Conservation (phyloP, 2,797 vertebrate genomes). For the Chiroxiphia lanceolata region DNA sequence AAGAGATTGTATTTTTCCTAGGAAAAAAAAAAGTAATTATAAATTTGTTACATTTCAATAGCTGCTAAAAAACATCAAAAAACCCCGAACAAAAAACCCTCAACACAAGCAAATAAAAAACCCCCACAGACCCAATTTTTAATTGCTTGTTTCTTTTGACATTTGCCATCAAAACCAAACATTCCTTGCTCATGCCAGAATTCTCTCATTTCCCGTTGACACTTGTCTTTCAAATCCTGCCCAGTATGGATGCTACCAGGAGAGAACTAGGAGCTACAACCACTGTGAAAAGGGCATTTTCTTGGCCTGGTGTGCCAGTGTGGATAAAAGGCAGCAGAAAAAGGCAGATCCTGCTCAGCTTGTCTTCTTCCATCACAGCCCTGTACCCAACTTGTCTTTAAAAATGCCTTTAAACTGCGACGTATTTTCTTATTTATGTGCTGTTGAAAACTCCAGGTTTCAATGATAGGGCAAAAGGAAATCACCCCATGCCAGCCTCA, state of each 20-base stretch:
- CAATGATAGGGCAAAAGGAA: background rate
- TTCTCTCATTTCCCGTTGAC: background rate
- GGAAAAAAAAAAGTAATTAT: background rate
- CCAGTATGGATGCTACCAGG: background rate
- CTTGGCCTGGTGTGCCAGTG: background rate
- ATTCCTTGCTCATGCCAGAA: background rate
- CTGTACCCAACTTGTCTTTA: background rate
- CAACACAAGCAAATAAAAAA: background rate
- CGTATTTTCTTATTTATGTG: background rate
- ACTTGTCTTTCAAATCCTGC: background rate
- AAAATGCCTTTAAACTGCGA: background rate
- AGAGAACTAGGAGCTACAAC: background rate
- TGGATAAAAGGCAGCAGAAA: background rate
- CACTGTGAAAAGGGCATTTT: background rate
- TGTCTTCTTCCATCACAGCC: background rate
- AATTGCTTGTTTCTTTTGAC: background rate
- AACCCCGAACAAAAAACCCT: fast-evolving
- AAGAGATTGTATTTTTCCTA: background rate
- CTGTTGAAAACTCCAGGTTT: background rate
- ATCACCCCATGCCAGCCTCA: fast-evolving
- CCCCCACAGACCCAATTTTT: background rate
- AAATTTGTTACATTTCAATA: background rate
- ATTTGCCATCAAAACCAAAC: background rate
- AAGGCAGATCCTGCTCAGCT: background rate
- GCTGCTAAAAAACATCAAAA: background rate